Evolutionary conservation across 2,113 vertebrate species (phyloP), one percentile per base, ranked within the genome.

Genomic region (Rana temporaria): DNA sequence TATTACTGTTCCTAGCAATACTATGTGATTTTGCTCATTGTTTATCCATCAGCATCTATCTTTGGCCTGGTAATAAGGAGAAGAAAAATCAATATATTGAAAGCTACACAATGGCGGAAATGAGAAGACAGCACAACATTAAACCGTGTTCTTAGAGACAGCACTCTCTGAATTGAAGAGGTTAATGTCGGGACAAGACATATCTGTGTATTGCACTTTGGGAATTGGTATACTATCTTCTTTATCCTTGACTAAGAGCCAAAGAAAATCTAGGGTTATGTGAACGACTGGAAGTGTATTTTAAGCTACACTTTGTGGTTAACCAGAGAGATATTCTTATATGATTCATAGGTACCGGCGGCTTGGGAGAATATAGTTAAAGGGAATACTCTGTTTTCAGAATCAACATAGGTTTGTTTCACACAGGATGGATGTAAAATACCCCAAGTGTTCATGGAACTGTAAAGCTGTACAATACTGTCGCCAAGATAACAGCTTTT

Each of bases 211-310:
- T 83, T 14, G 16, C 34, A 26, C 30, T 66, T 42, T 22, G 48
- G 59, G 80, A 32, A 67, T 63, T 24, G 6, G 64, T 34, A 83
- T 32, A 83, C 76, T 75, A 82, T 76, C 63, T 53, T 68, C 63
- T 56, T 57, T 42, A 75, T 82, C 60, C 68, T 68, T 83, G 81
- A 57, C 62, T 48, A 24, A 0, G 19, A 68, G 81, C 64, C 81
- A 83, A 83, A 68, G 62, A 59, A 52, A 83, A 83, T 66, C 16
- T 76, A 24, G 63, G 38, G 60, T 32, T 65, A 71, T 60, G 70
- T 59, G 55, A 83, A 83, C 62, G 18, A 59, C 72, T 76, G 71
- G 72, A 82, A 82, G 52, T 76, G 63, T 83, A 83, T 83, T 83
- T 83, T 76, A 38, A 72, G 72, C 22, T 67, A 15, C 14, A 76